These are phyloP conservation scores for Centrocercus urophasianus DNA, from an alignment of 2,113 vertebrate genomes.

Conservation along the genomic window DNA sequence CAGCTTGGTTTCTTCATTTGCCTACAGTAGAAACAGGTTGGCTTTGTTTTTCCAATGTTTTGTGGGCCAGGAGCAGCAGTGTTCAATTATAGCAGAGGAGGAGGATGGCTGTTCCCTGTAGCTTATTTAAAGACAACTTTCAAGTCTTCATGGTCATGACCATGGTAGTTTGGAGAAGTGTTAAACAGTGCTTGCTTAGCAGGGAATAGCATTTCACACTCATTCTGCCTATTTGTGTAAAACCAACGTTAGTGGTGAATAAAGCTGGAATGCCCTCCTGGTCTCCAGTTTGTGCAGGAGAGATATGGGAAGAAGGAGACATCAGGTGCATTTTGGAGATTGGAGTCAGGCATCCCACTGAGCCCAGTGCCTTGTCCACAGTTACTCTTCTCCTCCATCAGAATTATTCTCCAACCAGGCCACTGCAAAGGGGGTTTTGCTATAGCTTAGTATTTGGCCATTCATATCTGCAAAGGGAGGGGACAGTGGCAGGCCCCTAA, in stretches of 20 bases:
- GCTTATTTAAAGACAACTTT: not conserved
- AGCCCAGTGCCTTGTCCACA: not conserved
- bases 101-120: not conserved
- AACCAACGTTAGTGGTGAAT: not conserved
- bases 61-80: not conserved
- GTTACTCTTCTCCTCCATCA: not conserved
- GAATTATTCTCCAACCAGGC: not conserved
- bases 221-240: not conserved
- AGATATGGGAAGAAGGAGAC: not conserved
- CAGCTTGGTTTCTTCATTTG: not conserved
- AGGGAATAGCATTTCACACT: not conserved
- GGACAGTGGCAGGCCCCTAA: not conserved
- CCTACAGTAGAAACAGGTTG: not conserved
- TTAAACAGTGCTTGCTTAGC: not conserved
- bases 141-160: not conserved
- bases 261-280: not conserved
- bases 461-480: not conserved
- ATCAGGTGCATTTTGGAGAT: not conserved
- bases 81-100: not conserved
- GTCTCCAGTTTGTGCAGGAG: not conserved
- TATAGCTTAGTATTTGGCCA: not conserved
- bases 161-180: not conserved
- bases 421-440: not conserved
- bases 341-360: not conserved
- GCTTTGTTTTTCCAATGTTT: not conserved